Percentiles rank a stretch among this genome's conserved stretches.
Conservation (phyloP, 1,140 invertebrate genomes). For the Alviniconcha marisindica region DNA sequence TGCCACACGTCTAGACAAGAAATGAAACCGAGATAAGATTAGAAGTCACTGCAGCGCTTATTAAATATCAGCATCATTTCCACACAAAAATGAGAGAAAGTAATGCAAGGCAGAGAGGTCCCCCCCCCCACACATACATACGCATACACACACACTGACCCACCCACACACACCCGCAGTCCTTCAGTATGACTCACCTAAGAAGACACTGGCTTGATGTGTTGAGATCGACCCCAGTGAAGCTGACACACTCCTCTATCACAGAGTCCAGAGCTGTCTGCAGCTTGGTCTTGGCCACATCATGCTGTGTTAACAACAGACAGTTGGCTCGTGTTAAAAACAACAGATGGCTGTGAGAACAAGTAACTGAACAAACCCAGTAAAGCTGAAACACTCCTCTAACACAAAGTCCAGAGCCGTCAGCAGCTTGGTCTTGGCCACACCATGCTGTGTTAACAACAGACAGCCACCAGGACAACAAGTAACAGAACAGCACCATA, state of each 20-base stretch:
- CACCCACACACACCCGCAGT: no score
- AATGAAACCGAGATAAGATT: no score
- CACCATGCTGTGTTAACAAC: conserved; percentile 91
- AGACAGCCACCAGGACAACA: no score
- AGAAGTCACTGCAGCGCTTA: no score
- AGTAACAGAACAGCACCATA: conserved; percentile 93
- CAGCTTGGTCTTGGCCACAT: conserved; percentile 87
- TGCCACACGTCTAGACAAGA: conserved; percentile 83
- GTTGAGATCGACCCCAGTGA: conserved; percentile 94
- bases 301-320: no score
- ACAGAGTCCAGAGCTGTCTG: conserved; percentile 84
- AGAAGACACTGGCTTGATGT: conserved; percentile 87
- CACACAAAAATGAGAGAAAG: no score
- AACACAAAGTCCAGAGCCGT: conserved; percentile 84
- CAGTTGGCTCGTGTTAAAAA: no score
- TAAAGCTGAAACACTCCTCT: conserved; percentile 91
- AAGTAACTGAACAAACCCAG: conserved; percentile 92
- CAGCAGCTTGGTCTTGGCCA: conserved; percentile 86
- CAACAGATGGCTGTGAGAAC: no score
- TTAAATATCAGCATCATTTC: no score
- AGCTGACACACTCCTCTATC: conserved; percentile 89
- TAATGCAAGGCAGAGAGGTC: no score
- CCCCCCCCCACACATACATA: no score
- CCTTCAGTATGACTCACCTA: conserved; percentile 79
- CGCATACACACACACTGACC: no score